Percentiles rank a stretch among this genome's conserved stretches.
Evolutionary conservation across 2,113 vertebrate species (phyloP).

Genomic region (Corvus moneduloides): DNA sequence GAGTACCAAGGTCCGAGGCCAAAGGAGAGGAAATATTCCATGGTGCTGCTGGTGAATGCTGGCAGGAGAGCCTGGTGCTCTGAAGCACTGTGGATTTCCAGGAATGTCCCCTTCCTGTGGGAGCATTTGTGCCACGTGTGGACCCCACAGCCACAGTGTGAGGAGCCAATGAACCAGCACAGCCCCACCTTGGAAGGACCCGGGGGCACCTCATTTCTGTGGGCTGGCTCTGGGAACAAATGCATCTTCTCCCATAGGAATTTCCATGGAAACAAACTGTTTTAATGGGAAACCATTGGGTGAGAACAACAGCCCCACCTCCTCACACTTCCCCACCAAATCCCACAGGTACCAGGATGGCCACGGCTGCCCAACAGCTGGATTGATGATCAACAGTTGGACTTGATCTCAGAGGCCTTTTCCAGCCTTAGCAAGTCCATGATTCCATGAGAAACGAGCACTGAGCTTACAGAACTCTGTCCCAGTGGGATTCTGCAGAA

Average conservation of each 20-base stretch:
- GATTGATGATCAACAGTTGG: accelerated
- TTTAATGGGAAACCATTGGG: accelerated
- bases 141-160: accelerated
- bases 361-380: background rate
- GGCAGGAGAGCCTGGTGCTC: background rate
- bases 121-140: background rate
- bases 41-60: background rate
- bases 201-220: accelerated
- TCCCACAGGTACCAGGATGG: accelerated
- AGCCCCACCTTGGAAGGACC: background rate
- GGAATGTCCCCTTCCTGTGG: accelerated
- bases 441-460: accelerated
- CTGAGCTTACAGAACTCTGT: accelerated
- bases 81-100: accelerated
- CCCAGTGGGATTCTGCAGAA: background rate
- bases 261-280: background rate
- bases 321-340: background rate
- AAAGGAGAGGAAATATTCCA: background rate
- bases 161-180: background rate
- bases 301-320: background rate
- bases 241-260: background rate
- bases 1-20: background rate
- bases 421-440: accelerated
- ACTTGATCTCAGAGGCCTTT: background rate
- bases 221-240: background rate